phyloP scores from a whole-genome alignment of 1,140 invertebrate genomes.

The Hetaerina americana region DNA sequence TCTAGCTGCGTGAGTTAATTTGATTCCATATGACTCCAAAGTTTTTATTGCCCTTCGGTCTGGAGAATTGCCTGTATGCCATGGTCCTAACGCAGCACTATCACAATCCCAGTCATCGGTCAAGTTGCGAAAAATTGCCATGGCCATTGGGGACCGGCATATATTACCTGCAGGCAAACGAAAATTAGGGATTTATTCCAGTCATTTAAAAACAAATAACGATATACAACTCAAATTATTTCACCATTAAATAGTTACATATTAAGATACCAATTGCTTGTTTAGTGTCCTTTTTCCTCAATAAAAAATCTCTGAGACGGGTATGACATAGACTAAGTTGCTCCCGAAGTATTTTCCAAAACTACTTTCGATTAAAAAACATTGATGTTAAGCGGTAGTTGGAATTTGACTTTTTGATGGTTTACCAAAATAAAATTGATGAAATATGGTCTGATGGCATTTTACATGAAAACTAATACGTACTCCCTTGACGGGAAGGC shows the following conservation, averaged over 20 bases:
- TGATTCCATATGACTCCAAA: slow-evolving; percentile 54
- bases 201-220: background rate
- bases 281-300: background rate
- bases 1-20: slow-evolving; percentile 60
- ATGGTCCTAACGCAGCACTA: slow-evolving; percentile 71
- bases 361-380: too few relatives aligned
- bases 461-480: too few relatives aligned
- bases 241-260: background rate
- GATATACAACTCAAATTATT: background rate
- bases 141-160: slow-evolving; percentile 88
- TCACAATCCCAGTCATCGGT: slow-evolving; percentile 65
- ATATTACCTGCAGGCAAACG: slow-evolving; percentile 57
- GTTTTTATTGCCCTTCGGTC: slow-evolving; percentile 59
- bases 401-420: too few relatives aligned
- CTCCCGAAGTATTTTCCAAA: background rate
- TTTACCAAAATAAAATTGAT: too few relatives aligned
- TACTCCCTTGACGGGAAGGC: too few relatives aligned
- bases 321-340: background rate
- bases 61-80: slow-evolving; percentile 70
- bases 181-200: background rate
- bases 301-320: background rate
- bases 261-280: background rate
- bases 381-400: too few relatives aligned
- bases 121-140: slow-evolving; percentile 59
- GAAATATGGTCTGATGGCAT: too few relatives aligned